Conservation (phyloP, 2,113 vertebrate species). For the Gopherus flavomarginatus region DNA sequence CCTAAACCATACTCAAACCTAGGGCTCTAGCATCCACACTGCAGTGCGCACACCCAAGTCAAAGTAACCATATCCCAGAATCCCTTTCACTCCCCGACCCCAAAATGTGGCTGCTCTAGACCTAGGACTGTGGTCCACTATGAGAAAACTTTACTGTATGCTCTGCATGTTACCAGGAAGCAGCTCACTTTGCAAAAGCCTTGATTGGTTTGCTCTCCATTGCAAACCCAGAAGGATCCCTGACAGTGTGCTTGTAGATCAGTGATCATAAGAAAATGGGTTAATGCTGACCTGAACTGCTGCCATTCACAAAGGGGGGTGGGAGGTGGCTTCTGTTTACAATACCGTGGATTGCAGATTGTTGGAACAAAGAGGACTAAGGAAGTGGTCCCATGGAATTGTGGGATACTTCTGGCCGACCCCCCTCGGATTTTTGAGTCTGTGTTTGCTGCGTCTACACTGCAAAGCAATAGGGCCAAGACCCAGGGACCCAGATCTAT, state of each 20-base stretch:
- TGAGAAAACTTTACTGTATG: neutral
- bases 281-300: neutral
- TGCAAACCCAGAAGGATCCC: neutral
- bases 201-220: neutral
- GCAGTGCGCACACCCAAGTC: neutral
- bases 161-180: neutral
- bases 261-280: neutral
- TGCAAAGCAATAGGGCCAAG: no score
- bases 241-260: neutral
- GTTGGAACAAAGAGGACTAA: neutral
- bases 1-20: neutral
- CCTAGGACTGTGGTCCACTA: neutral
- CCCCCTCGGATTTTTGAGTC: neutral
- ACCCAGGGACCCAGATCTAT: no score
- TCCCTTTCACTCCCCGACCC: neutral
- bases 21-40: neutral
- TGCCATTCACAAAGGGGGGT: neutral
- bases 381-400: neutral
- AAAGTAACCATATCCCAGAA: neutral
- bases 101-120: neutral
- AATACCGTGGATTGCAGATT: neutral
- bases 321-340: neutral
- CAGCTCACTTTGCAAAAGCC: neutral
- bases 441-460: no score
- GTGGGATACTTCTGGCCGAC: neutral